Base-by-base conservation (phyloP, 2,888 invertebrate species). In the Oscheius sp. region DNA sequence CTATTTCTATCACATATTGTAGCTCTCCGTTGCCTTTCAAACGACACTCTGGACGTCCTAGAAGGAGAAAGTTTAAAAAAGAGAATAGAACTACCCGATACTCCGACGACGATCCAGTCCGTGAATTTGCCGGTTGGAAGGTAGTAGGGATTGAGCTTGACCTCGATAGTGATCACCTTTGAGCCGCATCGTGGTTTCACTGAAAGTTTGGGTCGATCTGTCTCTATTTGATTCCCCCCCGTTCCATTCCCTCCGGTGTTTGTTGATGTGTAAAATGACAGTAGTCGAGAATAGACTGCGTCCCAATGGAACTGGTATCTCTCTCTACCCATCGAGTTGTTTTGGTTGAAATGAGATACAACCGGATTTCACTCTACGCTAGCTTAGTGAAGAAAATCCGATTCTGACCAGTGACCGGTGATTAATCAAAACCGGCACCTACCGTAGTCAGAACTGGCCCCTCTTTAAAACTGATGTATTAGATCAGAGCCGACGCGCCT, bases 41-140 rank as follows among this genome's bases (percentile, higher is more conserved):
- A 0, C 86, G 80, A 70, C 89, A 89, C 74, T 87, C 87, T 3
- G 83, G 82, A 3, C 83, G 71, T 7, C 84, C 84, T 78, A 50
- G 32, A 78, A 71, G 53, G 47, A 21, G 1, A 21, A 55, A 21
- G 13, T 2, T 60, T 10, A 37, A n/a, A 13, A 10, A 60, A 35
- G 7, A 37, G n/a, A 35, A 35, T 1, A 9, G 37, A 60, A 75
- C 10, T 77, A 89, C 78, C 89, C 72, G 81, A 87, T 66, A 77
- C 85, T 76, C 88, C 88, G 74, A 85, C 85, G 58, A 86, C 79
- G 35, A 86, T 86, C 86, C 86, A 86, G 60, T 86, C 88, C 10
- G 77, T 81, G 77, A 88, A 88, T 59, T 81, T 82, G 1, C 86
- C 85, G 11, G 72, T 79, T 1, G 85, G 81, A 9, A 84, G 75